Percentiles rank a stretch among this genome's conserved stretches.
Conservation (phyloP, 2,888 invertebrate genomes). For the Yponomeuta evonymella region DNA sequence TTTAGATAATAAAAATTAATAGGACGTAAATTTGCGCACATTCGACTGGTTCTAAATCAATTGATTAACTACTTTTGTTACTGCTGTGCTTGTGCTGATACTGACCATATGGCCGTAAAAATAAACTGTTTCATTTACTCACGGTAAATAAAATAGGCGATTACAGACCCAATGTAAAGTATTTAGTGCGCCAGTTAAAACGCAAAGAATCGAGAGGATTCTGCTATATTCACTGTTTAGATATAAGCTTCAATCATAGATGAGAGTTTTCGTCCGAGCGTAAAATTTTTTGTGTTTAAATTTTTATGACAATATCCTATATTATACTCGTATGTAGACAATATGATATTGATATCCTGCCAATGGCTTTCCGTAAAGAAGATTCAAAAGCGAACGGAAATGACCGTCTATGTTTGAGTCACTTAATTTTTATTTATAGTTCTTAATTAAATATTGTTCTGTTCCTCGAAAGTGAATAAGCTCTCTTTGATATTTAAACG, state of each 20-base stretch:
- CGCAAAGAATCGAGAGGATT: too few species aligned
- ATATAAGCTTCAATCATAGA: too few species aligned
- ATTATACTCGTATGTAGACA: background rate
- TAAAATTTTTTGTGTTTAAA: too few species aligned
- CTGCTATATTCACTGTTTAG: too few species aligned
- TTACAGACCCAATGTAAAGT: background rate
- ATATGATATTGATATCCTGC: slow-evolving; percentile 1
- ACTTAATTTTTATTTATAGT: background rate
- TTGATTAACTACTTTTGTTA: background rate
- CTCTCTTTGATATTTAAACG: too few species aligned
- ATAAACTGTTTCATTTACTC: background rate
- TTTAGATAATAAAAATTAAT: background rate
- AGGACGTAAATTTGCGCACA: background rate
- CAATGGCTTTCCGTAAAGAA: background rate
- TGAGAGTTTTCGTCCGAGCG: too few species aligned
- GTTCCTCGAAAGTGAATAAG: background rate
- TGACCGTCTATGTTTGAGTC: background rate
- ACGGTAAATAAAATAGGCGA: background rate
- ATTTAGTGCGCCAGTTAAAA: too few species aligned
- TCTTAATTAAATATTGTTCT: background rate
- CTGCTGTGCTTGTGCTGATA: background rate
- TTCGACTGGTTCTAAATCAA: slow-evolving; percentile 4
- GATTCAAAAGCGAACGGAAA: background rate
- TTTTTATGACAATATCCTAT: too few species aligned
- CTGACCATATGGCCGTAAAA: background rate